A percentile compares a stretch with the other conserved stretches of the same genome.
These are phyloP conservation scores for Stenolophus ochropezus DNA, from an alignment of 2,888 invertebrate genomes.

Conservation along the genomic window DNA sequence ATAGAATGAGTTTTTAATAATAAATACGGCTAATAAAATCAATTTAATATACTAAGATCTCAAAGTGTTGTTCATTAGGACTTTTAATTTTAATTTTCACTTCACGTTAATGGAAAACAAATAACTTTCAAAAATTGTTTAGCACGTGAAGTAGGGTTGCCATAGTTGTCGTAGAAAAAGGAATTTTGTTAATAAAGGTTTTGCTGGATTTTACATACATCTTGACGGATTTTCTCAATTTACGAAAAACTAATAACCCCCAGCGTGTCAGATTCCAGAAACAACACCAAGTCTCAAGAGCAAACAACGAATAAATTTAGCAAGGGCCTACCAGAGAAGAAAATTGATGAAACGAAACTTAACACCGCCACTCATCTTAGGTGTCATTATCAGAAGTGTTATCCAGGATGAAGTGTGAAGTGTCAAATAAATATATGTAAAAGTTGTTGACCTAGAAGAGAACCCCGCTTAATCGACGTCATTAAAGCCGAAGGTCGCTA, in stretches of 20 bases:
- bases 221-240: neutral
- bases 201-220: too few relatives aligned
- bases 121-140: too few relatives aligned
- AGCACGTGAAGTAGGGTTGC: too few relatives aligned
- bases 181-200: too few relatives aligned
- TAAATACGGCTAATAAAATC: too few relatives aligned
- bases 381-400: slow-evolving; percentile 23
- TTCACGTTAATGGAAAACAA: too few relatives aligned
- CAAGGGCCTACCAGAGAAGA: neutral
- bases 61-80: too few relatives aligned
- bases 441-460: slow-evolving; percentile 30
- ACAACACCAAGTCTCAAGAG: neutral
- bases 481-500: slow-evolving; percentile 16
- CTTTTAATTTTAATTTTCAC: too few relatives aligned
- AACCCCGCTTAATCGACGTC: slow-evolving; percentile 21
- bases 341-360: slow-evolving; percentile 1
- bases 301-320: neutral
- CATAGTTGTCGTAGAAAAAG: too few relatives aligned
- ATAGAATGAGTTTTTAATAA: too few relatives aligned
- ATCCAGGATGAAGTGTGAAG: slow-evolving; percentile 2
- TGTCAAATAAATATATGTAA: slow-evolving; percentile 38
- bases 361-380: neutral
- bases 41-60: too few relatives aligned
- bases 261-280: neutral
- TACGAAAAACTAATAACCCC: neutral